phyloP scores from a whole-genome alignment of 64 coral and sea anemone genomes.

The Montipora efflorescens region DNA sequence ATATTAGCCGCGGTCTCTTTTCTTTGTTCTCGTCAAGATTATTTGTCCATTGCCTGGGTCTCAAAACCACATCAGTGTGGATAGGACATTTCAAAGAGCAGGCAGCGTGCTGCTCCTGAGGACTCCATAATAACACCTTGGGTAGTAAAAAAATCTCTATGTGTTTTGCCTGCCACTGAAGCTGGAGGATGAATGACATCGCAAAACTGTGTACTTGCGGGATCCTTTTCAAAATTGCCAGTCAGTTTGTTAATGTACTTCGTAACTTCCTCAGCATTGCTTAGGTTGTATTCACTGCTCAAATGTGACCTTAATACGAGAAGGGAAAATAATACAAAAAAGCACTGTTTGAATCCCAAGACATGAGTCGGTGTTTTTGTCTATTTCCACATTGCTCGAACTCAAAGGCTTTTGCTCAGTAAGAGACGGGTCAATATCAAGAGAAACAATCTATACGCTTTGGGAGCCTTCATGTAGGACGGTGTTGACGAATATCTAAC shows the following conservation, averaged over 20 bases:
- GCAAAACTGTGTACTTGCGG: background rate
- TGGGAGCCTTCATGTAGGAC: too few relatives aligned
- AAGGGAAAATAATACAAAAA: background rate
- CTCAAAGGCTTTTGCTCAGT: too few relatives aligned
- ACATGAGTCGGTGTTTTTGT: too few relatives aligned
- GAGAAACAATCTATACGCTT: too few relatives aligned
- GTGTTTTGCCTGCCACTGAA: background rate
- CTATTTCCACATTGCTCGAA: too few relatives aligned
- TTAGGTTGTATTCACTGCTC: slow-evolving; percentile 3
- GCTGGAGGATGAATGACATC: slow-evolving; percentile 4
- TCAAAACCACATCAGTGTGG: background rate
- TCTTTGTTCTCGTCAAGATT: too few relatives aligned
- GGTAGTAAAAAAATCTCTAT: background rate
- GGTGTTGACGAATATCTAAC: too few relatives aligned
- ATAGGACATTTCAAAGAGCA: slow-evolving; percentile 13
- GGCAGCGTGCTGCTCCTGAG: slow-evolving; percentile 45
- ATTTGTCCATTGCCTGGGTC: too few relatives aligned
- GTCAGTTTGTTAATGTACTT: slow-evolving; percentile 41
- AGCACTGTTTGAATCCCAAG: too few relatives aligned
- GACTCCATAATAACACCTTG: slow-evolving; percentile 53
- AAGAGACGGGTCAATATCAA: too few relatives aligned
- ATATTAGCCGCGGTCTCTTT: too few relatives aligned
- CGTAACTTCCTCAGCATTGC: slow-evolving; percentile 16
- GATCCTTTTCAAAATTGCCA: slow-evolving; percentile 29
- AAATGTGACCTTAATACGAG: background rate